Evolutionary conservation across 2,113 vertebrate genomes (phyloP).

Genomic region (Pithys albifrons): DNA sequence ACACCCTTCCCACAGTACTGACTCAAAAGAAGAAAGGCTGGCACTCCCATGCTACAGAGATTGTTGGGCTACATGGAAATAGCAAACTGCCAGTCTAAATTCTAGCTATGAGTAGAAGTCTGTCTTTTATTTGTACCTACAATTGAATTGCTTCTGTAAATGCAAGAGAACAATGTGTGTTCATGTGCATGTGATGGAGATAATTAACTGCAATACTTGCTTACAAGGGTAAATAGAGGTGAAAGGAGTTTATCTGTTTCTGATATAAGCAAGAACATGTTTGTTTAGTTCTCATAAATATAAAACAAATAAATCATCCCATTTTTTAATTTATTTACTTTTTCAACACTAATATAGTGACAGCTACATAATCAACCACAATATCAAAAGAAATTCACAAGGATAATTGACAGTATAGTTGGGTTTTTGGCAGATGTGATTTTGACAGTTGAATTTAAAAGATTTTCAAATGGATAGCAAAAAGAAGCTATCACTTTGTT

Average conservation of each 20-base stretch:
- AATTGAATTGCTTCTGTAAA: neutral
- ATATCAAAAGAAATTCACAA: neutral
- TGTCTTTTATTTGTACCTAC: neutral
- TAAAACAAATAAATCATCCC: accelerated
- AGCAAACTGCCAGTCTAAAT: neutral
- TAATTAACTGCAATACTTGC: neutral
- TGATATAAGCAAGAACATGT: neutral
- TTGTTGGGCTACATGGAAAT: neutral
- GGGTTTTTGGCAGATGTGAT: neutral
- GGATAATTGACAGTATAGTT: neutral
- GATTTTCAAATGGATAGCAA: neutral
- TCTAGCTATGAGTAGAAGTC: neutral
- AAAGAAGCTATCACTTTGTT: neutral
- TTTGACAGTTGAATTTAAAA: neutral
- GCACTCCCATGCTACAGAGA: neutral
- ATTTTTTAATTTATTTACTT: neutral
- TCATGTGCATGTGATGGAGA: neutral
- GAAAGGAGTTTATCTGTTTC: neutral
- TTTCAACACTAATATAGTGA: neutral
- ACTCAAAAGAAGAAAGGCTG: neutral
- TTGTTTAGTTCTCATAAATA: neutral
- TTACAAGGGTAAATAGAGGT: neutral
- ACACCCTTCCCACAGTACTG: neutral
- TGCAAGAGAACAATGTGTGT: neutral
- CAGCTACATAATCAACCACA: neutral